Base-by-base conservation (phyloP, 1,140 invertebrate genomes). In the Drosophila saltans region DNA sequence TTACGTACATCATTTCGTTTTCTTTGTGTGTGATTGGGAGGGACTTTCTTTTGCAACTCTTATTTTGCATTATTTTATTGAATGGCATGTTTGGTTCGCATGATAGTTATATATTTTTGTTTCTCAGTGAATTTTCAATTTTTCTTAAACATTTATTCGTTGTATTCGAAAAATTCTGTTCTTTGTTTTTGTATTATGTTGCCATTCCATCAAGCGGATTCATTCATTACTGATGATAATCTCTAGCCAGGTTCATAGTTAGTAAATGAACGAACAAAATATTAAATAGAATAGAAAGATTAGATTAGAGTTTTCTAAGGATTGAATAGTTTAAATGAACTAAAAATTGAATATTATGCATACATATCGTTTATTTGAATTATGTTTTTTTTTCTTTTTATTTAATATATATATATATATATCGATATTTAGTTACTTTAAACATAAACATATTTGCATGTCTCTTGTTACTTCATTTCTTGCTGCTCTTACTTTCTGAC, bases 141-240 rank as follows among this genome's bases (percentile, higher is more conserved):
- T 83, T 88, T 91, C 86, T 91, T 91, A 90, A 80, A 78, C 57
- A 76, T 76, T 81, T 88, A 91, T 90, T 90, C 88, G 88, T 90
- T 90, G 88, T 90, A 91, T 89, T 91, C 73, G 88, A 90, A 90
- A 91, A 84, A 91, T 90, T 88, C 77, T 84, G 21, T 10, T 52
- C 69, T 69, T 55, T 77, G 66, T 55, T 56, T 68, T 45, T 75
- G 16, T 56, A 33, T 56, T 62, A 16, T 67, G 21, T 52, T 52
- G 45, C 45, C 45, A 52, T 52, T 52, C 45, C 1, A 52, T 52
- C 21, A 52, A 52, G n/a, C 45, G 55, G 39, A 56, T 57, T 61
- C 39, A 56, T 57, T 61, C 30, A 11, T 36, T 52, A 52, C 8
- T 26, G 8, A 16, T n/a, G 8, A 43, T n/a, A 41, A 11, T 41